These are phyloP conservation scores for Idaea dimidiata DNA, from an alignment of 2,888 invertebrate species.

Conservation along the genomic window DNA sequence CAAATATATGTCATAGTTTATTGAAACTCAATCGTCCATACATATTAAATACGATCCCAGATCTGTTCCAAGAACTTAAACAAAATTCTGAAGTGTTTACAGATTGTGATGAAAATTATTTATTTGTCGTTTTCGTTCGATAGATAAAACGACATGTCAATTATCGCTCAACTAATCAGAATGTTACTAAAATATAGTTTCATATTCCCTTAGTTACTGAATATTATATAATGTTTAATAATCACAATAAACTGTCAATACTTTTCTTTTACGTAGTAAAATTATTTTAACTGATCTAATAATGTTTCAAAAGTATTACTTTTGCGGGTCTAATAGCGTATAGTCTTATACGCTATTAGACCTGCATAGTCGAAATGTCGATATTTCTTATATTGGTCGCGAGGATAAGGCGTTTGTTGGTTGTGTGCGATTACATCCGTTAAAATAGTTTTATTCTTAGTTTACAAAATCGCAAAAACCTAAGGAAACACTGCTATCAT, in stretches of 20 bases:
- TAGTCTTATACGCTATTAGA: too few species aligned
- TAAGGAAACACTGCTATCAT: not conserved
- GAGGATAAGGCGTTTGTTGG: too few species aligned
- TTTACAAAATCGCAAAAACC: not conserved
- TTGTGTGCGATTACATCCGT: too few species aligned
- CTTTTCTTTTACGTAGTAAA: not conserved
- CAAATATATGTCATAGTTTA: not conserved
- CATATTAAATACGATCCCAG: not conserved
- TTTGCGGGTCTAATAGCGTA: too few species aligned
- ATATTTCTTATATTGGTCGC: too few species aligned
- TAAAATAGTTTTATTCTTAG: slow-evolving; percentile 5
- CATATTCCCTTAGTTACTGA: not conserved
- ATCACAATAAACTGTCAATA: slow-evolving; percentile 10
- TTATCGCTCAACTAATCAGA: not conserved
- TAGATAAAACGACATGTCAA: not conserved
- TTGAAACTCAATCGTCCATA: not conserved
- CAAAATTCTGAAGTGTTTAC: not conserved
- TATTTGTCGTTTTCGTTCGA: not conserved
- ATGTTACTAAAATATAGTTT: not conserved
- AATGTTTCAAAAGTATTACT: too few species aligned
- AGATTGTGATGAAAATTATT: not conserved
- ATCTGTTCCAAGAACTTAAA: not conserved
- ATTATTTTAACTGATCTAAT: too few species aligned
- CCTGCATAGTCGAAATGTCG: too few species aligned
- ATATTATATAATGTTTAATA: slow-evolving; percentile 3